These are phyloP conservation scores for Poecilia wingei DNA, from an alignment of 2,797 vertebrate genomes.

Conservation along the genomic window DNA sequence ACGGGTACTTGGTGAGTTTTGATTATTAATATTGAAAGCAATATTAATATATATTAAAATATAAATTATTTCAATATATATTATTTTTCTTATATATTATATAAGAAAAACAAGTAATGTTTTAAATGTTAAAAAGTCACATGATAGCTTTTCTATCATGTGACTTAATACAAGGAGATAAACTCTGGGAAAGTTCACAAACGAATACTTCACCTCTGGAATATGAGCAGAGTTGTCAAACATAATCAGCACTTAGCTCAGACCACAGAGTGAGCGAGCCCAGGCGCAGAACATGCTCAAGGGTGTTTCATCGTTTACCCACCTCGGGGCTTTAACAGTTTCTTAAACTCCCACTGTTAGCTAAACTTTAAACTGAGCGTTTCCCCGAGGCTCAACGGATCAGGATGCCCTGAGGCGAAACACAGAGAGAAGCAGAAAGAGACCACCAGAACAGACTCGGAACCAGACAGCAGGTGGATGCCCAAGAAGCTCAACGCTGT, in stretches of 20 bases:
- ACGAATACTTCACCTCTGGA: background rate
- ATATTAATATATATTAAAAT: too few relatives aligned
- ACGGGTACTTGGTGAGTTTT: background rate
- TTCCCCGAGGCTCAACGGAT: slow-evolving; percentile 28
- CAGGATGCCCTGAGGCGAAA: slow-evolving; percentile 55
- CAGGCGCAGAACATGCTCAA: slow-evolving; percentile 10
- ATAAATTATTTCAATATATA: too few relatives aligned
- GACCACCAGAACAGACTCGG: slow-evolving; percentile 38
- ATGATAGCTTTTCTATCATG: background rate
- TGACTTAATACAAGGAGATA: background rate
- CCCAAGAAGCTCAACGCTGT: slow-evolving; percentile 24
- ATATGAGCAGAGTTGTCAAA: slow-evolving; percentile 6
- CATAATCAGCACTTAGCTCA: slow-evolving; percentile 37
- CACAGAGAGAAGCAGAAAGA: slow-evolving; percentile 18
- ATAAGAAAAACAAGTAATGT: background rate
- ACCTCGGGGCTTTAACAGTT: slow-evolving; percentile 30
- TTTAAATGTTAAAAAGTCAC: too few relatives aligned
- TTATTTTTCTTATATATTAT: too few relatives aligned
- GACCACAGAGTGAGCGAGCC: slow-evolving; percentile 31
- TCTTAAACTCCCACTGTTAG: slow-evolving; percentile 36
- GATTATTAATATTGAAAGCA: background rate
- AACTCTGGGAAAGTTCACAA: slow-evolving; percentile 3
- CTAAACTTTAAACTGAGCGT: slow-evolving; percentile 33
- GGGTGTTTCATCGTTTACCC: slow-evolving; percentile 33
- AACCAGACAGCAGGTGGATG: slow-evolving; percentile 14